Evolutionary conservation across 2,113 vertebrate genomes (phyloP).

Genomic region (Sander lucioperca): DNA sequence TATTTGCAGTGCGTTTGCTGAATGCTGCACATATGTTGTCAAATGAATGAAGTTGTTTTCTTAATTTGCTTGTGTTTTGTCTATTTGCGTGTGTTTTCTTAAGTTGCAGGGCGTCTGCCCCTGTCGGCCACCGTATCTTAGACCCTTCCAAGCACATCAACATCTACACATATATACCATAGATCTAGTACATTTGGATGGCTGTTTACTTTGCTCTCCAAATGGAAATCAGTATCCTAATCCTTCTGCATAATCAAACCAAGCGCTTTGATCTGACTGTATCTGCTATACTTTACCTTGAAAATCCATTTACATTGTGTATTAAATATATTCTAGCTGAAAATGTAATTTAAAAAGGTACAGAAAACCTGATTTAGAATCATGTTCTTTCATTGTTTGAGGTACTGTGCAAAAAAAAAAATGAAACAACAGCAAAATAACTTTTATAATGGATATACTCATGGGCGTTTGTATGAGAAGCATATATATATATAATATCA

Average conservation of each 20-base stretch:
- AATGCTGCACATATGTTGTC: too few relatives aligned
- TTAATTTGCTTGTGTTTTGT: too few relatives aligned
- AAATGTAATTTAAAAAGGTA: neutral
- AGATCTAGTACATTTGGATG: neutral
- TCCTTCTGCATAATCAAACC: neutral
- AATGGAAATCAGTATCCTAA: neutral
- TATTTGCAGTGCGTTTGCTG: too few relatives aligned
- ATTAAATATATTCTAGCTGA: neutral
- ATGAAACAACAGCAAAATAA: too few relatives aligned
- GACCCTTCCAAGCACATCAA: slow-evolving; percentile 12
- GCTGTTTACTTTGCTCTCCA: neutral
- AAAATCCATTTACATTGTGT: neutral
- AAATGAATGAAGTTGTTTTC: too few relatives aligned
- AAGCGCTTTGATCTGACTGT: neutral
- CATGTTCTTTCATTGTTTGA: neutral
- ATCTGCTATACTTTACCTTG: neutral
- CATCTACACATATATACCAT: neutral
- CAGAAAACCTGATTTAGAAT: neutral
- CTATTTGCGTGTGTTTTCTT: too few relatives aligned
- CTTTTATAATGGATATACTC: neutral
- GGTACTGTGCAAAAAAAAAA: neutral
- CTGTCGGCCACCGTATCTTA: too few relatives aligned
- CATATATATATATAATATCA: too few relatives aligned
- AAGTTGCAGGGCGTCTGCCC: too few relatives aligned
- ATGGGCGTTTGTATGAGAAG: too few relatives aligned